phyloP scores from a whole-genome alignment of 2,797 vertebrate species.

The Loris lydekkerianus region DNA sequence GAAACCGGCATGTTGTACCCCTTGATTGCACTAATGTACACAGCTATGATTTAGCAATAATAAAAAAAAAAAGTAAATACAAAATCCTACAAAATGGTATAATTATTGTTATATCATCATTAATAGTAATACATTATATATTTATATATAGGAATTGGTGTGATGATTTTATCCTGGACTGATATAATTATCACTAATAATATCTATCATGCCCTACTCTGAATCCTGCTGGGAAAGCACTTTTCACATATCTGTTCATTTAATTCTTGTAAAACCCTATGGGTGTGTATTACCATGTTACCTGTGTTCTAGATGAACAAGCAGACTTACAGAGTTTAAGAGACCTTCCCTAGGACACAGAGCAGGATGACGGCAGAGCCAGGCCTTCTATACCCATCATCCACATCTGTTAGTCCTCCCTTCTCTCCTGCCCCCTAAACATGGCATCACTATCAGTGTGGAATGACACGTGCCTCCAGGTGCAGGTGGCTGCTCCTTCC shows the following conservation, averaged over 20 bases:
- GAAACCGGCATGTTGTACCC: too few species aligned
- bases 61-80: too few species aligned
- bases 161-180: not conserved
- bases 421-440: not conserved
- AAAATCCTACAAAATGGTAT: not conserved
- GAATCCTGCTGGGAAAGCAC: not conserved
- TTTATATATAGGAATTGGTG: not conserved
- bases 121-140: not conserved
- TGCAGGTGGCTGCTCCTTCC: not conserved
- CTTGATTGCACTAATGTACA: too few species aligned
- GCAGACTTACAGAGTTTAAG: not conserved
- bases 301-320: not conserved
- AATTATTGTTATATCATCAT: not conserved
- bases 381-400: not conserved
- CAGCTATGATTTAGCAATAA: too few species aligned
- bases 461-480: not conserved
- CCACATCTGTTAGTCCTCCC: not conserved
- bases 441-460: not conserved
- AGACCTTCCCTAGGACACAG: not conserved
- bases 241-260: not conserved
- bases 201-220: not conserved
- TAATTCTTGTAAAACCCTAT: not conserved
- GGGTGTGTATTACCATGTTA: not conserved
- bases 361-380: not conserved
- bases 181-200: not conserved